Evolutionary conservation across 2,797 vertebrate species (phyloP).

Genomic region (Gallirallus australis): DNA sequence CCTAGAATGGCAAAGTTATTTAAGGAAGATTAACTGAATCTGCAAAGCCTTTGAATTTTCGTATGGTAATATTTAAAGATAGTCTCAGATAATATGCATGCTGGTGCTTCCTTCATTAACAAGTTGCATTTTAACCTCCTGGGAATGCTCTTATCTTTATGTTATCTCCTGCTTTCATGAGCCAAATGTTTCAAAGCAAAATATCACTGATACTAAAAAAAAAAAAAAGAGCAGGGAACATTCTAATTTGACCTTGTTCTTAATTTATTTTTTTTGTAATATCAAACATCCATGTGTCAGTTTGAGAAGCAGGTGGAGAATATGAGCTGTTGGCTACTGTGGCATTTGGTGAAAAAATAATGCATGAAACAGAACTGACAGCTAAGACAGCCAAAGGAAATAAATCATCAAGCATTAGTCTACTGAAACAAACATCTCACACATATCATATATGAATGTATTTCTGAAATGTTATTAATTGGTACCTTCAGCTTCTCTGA

Average conservation of each 20-base stretch:
- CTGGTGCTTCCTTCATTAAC: neutral
- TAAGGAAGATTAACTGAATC: neutral
- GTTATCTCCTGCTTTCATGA: neutral
- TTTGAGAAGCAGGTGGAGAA: neutral
- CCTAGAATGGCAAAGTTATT: neutral
- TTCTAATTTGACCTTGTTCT: neutral
- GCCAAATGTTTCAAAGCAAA: constrained; percentile 13
- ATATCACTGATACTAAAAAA: neutral
- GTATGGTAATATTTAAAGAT: constrained; percentile 1
- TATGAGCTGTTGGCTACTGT: neutral
- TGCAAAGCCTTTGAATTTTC: neutral
- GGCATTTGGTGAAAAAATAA: neutral
- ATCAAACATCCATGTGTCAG: neutral
- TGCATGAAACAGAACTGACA: neutral
- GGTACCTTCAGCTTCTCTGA: neutral
- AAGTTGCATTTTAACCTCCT: neutral
- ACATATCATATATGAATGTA: neutral
- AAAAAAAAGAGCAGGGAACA: neutral
- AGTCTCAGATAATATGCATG: neutral
- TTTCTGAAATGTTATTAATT: neutral
- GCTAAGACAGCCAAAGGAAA: neutral
- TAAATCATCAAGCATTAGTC: neutral
- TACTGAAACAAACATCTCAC: neutral
- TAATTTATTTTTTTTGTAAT: neutral
- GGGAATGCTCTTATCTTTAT: neutral